Evolutionary conservation across 37 sponge, comb jelly and placozoan genomes (phyloP), one percentile per base, ranked within the genome.

Genomic region (Halisarca cf. caerulea): DNA sequence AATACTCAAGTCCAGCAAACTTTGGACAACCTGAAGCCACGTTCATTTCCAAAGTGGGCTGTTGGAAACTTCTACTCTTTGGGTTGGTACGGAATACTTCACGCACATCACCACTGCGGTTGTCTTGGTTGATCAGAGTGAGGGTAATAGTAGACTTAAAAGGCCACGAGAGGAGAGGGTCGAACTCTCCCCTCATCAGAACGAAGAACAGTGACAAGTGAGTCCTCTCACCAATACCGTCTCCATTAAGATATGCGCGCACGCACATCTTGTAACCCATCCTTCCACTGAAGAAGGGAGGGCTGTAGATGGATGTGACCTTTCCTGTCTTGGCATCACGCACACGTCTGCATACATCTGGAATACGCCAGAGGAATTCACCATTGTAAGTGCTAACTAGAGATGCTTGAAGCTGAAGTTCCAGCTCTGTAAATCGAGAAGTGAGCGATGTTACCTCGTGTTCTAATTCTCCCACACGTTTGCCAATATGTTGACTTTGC

Each of bases 261-360:
- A 91, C 84, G 57, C 95, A 95, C 95, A 95, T 91, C 73, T 95
- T 95, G 85, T 95, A 95, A 2, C 95, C 95, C 69, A 86, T 89
- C 25, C 85, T 47, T 36, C 85, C 86, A 0, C 88, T 93, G 55
- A 89, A 93, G 66, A 93, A 93, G 0, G 94, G 92, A 20, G 92
- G 95, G 75, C 87, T 87, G 59, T 95, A 95, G 28, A 95, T 90
- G 6, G 92, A 89, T 20, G 92, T 89, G 18, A 91, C 80, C 33
- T 84, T 55, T 21, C 85, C 90, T 9, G 86, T 84, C 3, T 84
- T 78, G 1, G 95, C 95, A 64, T 95, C 95, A 73, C 90, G 59
- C 38, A 68, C 78, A 68, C 95, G 83, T 47, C 88, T 78, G 18
- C 53, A 28, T 23, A 95, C 79, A 66, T 92, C 95, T 21, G 95